phyloP scores from a whole-genome alignment of 2,888 invertebrate species.

The Perdita meconis region DNA sequence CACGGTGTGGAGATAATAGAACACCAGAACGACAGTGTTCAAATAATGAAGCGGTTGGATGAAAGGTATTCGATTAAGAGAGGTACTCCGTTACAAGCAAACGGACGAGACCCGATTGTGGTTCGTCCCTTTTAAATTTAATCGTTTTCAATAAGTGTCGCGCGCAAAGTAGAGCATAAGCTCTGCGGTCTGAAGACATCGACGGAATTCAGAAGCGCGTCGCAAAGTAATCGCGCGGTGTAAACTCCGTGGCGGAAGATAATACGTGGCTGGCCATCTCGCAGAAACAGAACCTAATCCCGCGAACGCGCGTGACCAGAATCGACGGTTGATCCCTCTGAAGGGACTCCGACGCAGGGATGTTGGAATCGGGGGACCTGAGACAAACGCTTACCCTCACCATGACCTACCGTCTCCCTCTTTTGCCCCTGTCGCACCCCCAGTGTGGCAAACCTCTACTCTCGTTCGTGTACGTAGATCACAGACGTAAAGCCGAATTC shows the following conservation, averaged over 20 bases:
- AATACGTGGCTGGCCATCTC: constrained; percentile 65
- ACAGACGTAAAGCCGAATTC: no score
- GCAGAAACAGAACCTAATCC: constrained; percentile 81
- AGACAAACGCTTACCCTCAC: no score
- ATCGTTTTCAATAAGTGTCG: constrained; percentile 47
- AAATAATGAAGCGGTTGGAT: not conserved
- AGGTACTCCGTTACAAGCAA: no score
- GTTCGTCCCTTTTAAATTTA: constrained; percentile 4
- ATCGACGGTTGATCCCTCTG: constrained; percentile 68
- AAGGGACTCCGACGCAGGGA: constrained; percentile 43
- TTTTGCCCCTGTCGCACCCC: no score
- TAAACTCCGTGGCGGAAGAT: constrained; percentile 57
- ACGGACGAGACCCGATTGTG: not conserved
- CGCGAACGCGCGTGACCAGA: constrained; percentile 80
- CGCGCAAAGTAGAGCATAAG: constrained; percentile 4
- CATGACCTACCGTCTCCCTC: no score
- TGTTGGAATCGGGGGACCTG: no score
- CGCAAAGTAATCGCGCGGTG: constrained; percentile 65
- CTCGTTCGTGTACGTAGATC: no score
- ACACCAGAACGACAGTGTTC: no score
- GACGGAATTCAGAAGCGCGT: constrained; percentile 57
- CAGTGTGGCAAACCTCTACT: no score
- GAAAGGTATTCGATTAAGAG: no score
- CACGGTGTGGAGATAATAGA: no score
- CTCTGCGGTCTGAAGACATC: constrained; percentile 11